phyloP scores from a whole-genome alignment of 2,888 invertebrate genomes.

The Actias luna region DNA sequence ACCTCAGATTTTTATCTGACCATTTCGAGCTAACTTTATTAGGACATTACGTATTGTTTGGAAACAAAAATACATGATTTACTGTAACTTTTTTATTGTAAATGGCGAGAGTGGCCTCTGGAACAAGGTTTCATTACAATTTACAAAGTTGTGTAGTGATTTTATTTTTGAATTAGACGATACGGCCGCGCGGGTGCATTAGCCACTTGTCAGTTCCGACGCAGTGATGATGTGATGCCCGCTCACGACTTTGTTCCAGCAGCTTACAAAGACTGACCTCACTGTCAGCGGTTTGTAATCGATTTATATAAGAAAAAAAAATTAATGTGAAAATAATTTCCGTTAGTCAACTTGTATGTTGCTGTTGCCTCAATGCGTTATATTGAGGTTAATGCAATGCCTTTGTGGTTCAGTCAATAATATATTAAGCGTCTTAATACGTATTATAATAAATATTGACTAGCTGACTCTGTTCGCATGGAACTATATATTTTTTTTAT shows the following conservation, averaged over 20 bases:
- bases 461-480: too few relatives aligned
- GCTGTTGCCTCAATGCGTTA: neutral
- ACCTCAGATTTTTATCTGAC: neutral
- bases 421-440: too few relatives aligned
- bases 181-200: slow-evolving; percentile 52
- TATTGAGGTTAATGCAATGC: neutral
- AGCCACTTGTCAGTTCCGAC: slow-evolving; percentile 55
- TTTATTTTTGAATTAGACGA: neutral
- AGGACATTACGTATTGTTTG: neutral
- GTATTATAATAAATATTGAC: too few relatives aligned
- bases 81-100: neutral
- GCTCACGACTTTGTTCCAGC: slow-evolving; percentile 42
- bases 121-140: neutral
- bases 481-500: too few relatives aligned
- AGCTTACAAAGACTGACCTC: slow-evolving; percentile 38
- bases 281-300: slow-evolving; percentile 56
- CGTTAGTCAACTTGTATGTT: slow-evolving; percentile 23
- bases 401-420: neutral
- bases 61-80: neutral
- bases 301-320: slow-evolving; percentile 36
- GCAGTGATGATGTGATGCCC: slow-evolving; percentile 54
- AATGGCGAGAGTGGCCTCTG: neutral
- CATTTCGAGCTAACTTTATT: neutral
- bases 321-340: slow-evolving; percentile 28
- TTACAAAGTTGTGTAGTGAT: neutral